A percentile compares a stretch with the other conserved stretches of the same genome.
These are phyloP conservation scores for Drosophila simulans DNA, from an alignment of 1,140 invertebrate species.

Conservation along the genomic window DNA sequence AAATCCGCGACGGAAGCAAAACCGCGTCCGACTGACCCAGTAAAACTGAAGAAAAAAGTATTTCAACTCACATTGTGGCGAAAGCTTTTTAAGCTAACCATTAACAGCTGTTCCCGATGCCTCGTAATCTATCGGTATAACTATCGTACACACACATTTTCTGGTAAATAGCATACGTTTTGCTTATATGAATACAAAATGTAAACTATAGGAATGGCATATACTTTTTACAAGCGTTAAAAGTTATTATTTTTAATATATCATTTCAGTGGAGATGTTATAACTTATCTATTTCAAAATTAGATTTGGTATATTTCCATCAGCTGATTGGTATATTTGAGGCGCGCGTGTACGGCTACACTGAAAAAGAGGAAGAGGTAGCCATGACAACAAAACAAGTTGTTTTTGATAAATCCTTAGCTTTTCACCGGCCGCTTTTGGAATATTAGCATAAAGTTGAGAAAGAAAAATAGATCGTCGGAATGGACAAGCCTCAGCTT, in stretches of 20 bases:
- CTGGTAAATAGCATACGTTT: not conserved
- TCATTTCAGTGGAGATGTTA: no score
- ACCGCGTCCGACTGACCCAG: slow-evolving; percentile 54
- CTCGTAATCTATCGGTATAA: not conserved
- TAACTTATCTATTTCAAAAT: no score
- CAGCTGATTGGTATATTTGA: not conserved
- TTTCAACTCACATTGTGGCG: not conserved
- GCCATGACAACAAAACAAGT: slow-evolving; percentile 62
- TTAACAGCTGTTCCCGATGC: slow-evolving; percentile 8
- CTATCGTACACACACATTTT: not conserved
- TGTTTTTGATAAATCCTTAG: slow-evolving; percentile 41
- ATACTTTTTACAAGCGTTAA: no score
- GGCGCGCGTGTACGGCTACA: not conserved
- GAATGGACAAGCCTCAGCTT: slow-evolving; percentile 93
- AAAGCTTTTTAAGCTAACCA: slow-evolving; percentile 23
- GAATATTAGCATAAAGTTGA: not conserved
- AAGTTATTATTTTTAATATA: no score
- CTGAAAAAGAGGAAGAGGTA: slow-evolving; percentile 5
- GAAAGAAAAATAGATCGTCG: not conserved
- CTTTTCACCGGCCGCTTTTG: slow-evolving; percentile 19
- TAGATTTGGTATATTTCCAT: not conserved
- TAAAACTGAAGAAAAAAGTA: slow-evolving; percentile 49
- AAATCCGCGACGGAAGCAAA: slow-evolving; percentile 14
- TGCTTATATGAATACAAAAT: no score
- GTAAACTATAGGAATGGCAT: no score